A percentile compares a stretch with the other conserved stretches of the same genome.
Conservation (phyloP, 2,888 invertebrate genomes). For the Aelia acuminata region DNA sequence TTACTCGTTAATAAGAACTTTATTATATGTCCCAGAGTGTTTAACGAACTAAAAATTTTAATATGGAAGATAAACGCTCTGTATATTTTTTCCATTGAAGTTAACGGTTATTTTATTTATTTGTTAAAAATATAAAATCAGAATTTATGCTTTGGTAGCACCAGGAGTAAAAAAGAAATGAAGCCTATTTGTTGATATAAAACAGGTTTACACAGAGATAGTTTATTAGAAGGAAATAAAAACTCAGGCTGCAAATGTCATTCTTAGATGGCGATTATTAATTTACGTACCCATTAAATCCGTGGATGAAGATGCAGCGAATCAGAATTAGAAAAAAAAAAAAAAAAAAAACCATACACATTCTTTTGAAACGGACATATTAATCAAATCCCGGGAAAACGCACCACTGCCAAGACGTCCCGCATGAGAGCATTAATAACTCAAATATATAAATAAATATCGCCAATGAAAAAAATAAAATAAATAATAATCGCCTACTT, state of each 20-base stretch:
- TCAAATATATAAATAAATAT: background rate
- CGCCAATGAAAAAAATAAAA: conserved; percentile 5
- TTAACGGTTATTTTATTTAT: too few species aligned
- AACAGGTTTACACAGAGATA: background rate
- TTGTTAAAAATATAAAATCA: too few species aligned
- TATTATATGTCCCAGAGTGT: too few species aligned
- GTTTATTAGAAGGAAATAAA: background rate
- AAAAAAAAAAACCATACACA: too few species aligned
- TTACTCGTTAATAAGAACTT: too few species aligned
- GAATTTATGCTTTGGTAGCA: background rate
- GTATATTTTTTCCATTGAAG: too few species aligned
- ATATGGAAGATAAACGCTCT: too few species aligned
- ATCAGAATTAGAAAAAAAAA: background rate
- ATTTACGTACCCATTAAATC: background rate
- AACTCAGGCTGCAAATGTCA: background rate
- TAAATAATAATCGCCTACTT: background rate
- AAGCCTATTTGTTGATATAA: background rate
- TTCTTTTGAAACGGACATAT: background rate
- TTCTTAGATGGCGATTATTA: background rate
- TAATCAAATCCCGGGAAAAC: background rate
- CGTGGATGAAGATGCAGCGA: background rate
- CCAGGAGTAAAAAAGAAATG: too few species aligned
- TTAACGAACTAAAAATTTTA: too few species aligned
- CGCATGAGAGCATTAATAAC: conserved; percentile 14
- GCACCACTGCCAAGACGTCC: background rate